Evolutionary conservation across 2,113 vertebrate species (phyloP), one percentile per base, ranked within the genome.

Genomic region (Dromas ardeola): DNA sequence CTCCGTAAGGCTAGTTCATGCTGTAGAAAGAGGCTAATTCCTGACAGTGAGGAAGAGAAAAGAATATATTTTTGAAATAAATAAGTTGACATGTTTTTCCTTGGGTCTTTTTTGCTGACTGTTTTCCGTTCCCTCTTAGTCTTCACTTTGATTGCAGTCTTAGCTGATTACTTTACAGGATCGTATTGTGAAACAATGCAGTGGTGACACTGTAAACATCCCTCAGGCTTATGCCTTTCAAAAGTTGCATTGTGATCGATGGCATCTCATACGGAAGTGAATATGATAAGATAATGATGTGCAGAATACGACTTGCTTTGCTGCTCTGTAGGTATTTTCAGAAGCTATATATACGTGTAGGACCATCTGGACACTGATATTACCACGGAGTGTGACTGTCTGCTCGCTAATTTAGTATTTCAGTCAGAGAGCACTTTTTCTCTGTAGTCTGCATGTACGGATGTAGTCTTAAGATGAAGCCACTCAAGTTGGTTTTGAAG

Each of bases 291-390:
- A 30, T 61, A 83, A 50, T 50, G 65, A 55, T 69, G 49, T 76
- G 73, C 49, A 77, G 83, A 70, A 43, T 67, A 45, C 17, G 21
- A 36, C 63, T 96, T 88, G 72, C 20, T 86, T 86, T 84, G 42
- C 59, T 84, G 61, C 55, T 95, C 52, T 69, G 34, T 94, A 71
- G 92, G 83, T 89, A 66, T 92, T 86, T 86, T 91, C 78, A 90
- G 88, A 81, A 84, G 67, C 69, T 93, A 9, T 71, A 9, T 74
- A n/a, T 88, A 59, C 38, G 9, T 15, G n/a, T 74, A 50, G 69
- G 65, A 65, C 86, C 72, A 76, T 85, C 77, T 91, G 88, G 72
- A 71, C 90, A 80, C 74, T 88, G 74, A 19, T 77, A 30, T 34
- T 86, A 62, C 45, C 53, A 55, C 4, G 4, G 30, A 70, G 58